phyloP scores from a whole-genome alignment of 2,797 vertebrate genomes.

The Morelia viridis region DNA sequence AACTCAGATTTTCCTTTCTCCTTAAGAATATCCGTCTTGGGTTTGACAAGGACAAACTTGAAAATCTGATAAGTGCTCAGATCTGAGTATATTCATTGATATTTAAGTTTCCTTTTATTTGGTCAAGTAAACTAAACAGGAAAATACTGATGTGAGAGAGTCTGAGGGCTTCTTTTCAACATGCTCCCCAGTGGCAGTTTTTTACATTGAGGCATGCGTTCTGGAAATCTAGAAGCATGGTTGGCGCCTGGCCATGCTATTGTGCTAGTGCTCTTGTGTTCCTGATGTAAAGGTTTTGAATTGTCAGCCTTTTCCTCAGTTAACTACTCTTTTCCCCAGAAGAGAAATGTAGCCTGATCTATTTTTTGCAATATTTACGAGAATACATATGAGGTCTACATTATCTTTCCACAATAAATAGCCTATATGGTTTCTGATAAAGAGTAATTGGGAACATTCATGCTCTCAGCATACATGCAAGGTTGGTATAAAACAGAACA shows the following conservation, averaged over 20 bases:
- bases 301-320: background rate
- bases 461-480: background rate
- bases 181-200: slow-evolving; percentile 66
- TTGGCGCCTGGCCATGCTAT: slow-evolving; percentile 62
- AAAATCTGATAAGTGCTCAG: slow-evolving; percentile 31
- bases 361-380: background rate
- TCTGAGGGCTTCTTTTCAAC: slow-evolving; percentile 58
- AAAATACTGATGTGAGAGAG: slow-evolving; percentile 61
- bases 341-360: background rate
- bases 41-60: background rate
- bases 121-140: slow-evolving; percentile 67
- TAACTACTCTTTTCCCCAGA: background rate
- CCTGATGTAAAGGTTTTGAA: background rate
- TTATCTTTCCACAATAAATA: background rate
- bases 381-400: background rate
- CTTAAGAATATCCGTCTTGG: background rate
- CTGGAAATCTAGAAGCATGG: slow-evolving; percentile 68
- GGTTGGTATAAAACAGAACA: background rate
- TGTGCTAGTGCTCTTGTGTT: background rate
- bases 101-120: slow-evolving; percentile 53
- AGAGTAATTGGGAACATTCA: background rate
- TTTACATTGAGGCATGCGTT: slow-evolving; percentile 69
- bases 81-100: slow-evolving; percentile 57
- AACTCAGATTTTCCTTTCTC: slow-evolving; percentile 41
- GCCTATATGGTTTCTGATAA: background rate